Conservation (phyloP, 2,888 invertebrate species). For the Danaus chrysippus region DNA sequence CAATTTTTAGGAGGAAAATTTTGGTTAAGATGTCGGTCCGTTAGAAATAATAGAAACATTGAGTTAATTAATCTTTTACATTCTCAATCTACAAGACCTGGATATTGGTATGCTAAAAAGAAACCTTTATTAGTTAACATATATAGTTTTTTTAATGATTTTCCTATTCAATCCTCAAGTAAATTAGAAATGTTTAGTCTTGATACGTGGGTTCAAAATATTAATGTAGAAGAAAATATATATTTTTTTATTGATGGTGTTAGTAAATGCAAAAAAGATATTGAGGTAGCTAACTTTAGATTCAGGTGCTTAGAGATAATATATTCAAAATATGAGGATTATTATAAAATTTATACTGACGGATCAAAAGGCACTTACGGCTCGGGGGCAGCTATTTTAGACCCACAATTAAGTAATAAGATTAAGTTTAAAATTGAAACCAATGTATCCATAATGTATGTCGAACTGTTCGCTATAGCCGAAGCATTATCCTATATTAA, state of each 20-base stretch:
- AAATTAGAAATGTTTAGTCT: too few species aligned
- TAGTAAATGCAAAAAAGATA: not conserved
- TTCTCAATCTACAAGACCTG: not conserved
- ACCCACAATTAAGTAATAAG: not conserved
- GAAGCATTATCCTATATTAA: conserved; percentile 18
- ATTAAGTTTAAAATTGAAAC: conserved; percentile 13
- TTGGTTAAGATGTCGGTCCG: conserved; percentile 13
- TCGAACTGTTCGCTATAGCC: conserved; percentile 17
- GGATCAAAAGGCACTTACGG: conserved; percentile 11
- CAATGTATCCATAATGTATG: conserved; percentile 17
- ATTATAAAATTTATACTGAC: conserved; percentile 8
- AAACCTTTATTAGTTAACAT: too few species aligned
- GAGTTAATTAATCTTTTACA: not conserved
- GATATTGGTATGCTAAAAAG: conserved; percentile 3
- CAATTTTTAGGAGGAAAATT: conserved; percentile 19
- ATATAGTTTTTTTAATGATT: too few species aligned
- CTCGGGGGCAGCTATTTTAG: conserved; percentile 14
- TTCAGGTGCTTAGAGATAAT: not conserved
- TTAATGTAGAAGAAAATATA: too few species aligned
- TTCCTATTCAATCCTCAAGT: too few species aligned
- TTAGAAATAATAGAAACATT: not conserved
- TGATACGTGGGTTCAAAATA: too few species aligned
- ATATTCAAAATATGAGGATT: not conserved
- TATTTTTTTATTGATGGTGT: too few species aligned
- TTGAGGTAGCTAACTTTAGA: not conserved